Base-by-base conservation (phyloP, 1,140 invertebrate species). In the Mizuhopecten yessoensis region DNA sequence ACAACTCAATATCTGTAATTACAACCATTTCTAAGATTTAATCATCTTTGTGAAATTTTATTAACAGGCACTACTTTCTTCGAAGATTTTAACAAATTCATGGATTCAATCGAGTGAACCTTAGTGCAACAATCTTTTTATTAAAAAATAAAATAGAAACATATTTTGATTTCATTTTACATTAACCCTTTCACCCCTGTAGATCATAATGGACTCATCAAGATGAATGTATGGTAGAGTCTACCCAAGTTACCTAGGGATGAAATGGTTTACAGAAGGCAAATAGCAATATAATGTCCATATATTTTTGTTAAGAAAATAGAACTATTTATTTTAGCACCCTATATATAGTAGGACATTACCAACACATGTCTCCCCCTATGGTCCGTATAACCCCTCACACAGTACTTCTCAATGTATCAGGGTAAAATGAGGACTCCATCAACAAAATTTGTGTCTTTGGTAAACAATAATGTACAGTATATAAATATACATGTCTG, bases 261-360 rank as follows among this genome's bases (percentile, higher is more conserved):
- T n/a, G n/a, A n/a, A n/a, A n/a, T n/a, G n/a, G n/a, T n/a, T n/a
- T n/a, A n/a, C n/a, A n/a, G n/a, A n/a, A n/a, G n/a, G n/a, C n/a
- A n/a, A n/a, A n/a, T n/a, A 75, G 57, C 20, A 75, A 75, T 29
- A 75, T 29, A 17, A 39, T 39, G 5, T 39, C 36, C 36, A 39
- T 7, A 39, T 45, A 10, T 39, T 13, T 13, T 39, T 45, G 42
- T 75, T 75, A n/a, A 29, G 57, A 75, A 75, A 75, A 75, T 75
- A 75, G 57, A 75, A 75, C 57, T 75, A 75, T 75, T 75, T 75
- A 45, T 75, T 29, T 75, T 75, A 75, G 57, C 57, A 75, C 57
- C 57, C 57, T 49, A 29, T 39, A 39, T 39, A 13, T 17, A 29
- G 11, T 75, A n/a, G 57, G 23, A 75, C 57, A 39, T 39, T 39